Percentiles rank a stretch among this genome's conserved stretches.
phyloP scores from a whole-genome alignment of 1,140 invertebrate genomes.

The Augochlora pura region DNA sequence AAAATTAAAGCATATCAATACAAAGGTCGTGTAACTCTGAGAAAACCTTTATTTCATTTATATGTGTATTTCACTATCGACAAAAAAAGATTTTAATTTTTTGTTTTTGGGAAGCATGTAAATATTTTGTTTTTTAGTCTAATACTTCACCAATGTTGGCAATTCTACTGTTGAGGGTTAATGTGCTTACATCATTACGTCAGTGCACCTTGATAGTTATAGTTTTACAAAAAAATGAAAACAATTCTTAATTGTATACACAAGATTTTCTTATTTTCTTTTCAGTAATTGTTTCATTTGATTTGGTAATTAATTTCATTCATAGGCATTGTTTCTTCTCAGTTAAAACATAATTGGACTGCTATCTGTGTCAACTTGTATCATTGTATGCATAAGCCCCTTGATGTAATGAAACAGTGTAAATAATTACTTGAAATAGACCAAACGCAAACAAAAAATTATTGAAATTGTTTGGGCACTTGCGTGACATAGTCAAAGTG shows the following conservation, averaged over 20 bases:
- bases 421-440: constrained; percentile 57
- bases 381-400: constrained; percentile 37
- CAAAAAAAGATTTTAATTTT: constrained; percentile 3
- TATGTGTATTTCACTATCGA: neutral
- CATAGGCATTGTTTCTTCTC: constrained; percentile 31
- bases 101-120: neutral
- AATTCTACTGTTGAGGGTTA: constrained; percentile 3
- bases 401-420: constrained; percentile 46
- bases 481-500: constrained; percentile 55
- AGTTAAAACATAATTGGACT: constrained; percentile 34
- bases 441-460: constrained; percentile 30
- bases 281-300: constrained; percentile 25
- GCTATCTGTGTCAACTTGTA: constrained; percentile 48
- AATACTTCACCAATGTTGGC: constrained; percentile 19
- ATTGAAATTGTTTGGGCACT: constrained; percentile 56
- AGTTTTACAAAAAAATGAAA: neutral
- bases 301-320: constrained; percentile 34
- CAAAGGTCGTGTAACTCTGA: constrained; percentile 36
- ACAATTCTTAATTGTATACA: neutral
- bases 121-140: constrained; percentile 7
- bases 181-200: constrained; percentile 13
- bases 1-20: constrained; percentile 31
- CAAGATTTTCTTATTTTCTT: constrained; percentile 24
- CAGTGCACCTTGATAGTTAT: constrained; percentile 5
- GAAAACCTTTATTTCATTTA: constrained; percentile 9